These are phyloP conservation scores for Autographa pulchrina DNA, from an alignment of 2,888 invertebrate species.

Conservation along the genomic window DNA sequence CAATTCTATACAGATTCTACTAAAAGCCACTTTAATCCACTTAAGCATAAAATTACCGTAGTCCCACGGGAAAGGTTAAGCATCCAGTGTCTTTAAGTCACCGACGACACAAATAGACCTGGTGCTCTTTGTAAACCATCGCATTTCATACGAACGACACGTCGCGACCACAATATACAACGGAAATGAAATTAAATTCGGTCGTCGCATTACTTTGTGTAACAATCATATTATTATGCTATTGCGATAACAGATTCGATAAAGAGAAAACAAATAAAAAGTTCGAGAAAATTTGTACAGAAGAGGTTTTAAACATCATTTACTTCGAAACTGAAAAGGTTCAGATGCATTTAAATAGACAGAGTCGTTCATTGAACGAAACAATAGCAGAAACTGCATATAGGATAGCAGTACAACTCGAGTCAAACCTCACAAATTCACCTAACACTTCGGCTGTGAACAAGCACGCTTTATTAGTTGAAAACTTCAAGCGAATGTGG, in stretches of 20 bases:
- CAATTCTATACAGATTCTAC: slow-evolving; percentile 74
- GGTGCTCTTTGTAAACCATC: slow-evolving; percentile 70
- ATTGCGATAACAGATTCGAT: slow-evolving; percentile 53
- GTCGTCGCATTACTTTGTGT: slow-evolving; percentile 63
- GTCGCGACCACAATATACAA: slow-evolving; percentile 61
- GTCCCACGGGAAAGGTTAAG: slow-evolving; percentile 74
- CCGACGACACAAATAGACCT: slow-evolving; percentile 65
- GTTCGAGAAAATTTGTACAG: slow-evolving; percentile 38
- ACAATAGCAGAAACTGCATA: slow-evolving; percentile 55
- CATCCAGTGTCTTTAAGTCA: slow-evolving; percentile 68
- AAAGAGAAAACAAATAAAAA: slow-evolving; percentile 38
- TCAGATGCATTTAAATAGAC: slow-evolving; percentile 58
- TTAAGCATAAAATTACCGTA: slow-evolving; percentile 78
- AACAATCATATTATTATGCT: slow-evolving; percentile 69
- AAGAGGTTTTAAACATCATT: slow-evolving; percentile 52
- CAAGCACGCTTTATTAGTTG: slow-evolving; percentile 72
- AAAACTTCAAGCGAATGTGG: slow-evolving; percentile 79
- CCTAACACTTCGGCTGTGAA: slow-evolving; percentile 62
- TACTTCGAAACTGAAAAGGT: slow-evolving; percentile 45
- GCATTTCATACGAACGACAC: slow-evolving; percentile 73
- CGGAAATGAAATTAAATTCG: slow-evolving; percentile 71
- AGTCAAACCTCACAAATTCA: slow-evolving; percentile 61
- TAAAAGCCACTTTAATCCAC: slow-evolving; percentile 85
- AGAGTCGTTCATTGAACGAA: slow-evolving; percentile 57
- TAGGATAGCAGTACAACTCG: slow-evolving; percentile 56